Conservation (phyloP, 2,113 vertebrate genomes). For the Fukomys damarensis region DNA sequence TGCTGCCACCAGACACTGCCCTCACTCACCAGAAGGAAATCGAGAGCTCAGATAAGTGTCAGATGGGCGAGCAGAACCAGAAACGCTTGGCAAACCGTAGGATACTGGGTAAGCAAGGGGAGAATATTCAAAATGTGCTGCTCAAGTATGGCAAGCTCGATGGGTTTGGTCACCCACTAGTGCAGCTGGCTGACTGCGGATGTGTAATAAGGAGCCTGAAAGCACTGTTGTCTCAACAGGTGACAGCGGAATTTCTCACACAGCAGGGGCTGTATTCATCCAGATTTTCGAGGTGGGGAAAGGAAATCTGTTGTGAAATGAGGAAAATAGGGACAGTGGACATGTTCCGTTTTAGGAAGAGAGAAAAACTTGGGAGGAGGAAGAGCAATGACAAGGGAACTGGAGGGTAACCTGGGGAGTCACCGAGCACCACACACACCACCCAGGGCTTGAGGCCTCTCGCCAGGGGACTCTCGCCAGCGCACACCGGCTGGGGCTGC, state of each 20-base stretch:
- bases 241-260: not conserved
- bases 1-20: not conserved
- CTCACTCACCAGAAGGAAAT: not conserved
- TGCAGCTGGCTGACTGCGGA: not conserved
- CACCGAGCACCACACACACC: not conserved
- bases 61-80: not conserved
- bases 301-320: too few species aligned
- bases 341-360: not conserved
- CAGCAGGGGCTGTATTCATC: not conserved
- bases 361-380: not conserved
- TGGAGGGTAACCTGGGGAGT: not conserved
- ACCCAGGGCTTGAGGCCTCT: not conserved
- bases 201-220: not conserved
- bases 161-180: not conserved
- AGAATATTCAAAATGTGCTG: not conserved
- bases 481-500: too few species aligned
- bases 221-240: not conserved
- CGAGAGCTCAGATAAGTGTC: not conserved
- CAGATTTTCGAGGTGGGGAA: not conserved
- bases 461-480: too few species aligned
- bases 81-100: not conserved
- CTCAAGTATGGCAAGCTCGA: not conserved
- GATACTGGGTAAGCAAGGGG: not conserved
- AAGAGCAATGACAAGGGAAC: not conserved
- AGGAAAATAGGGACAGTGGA: not conserved